These are phyloP conservation scores for Pangasius djambal DNA, from an alignment of 2,797 vertebrate genomes.

Conservation along the genomic window DNA sequence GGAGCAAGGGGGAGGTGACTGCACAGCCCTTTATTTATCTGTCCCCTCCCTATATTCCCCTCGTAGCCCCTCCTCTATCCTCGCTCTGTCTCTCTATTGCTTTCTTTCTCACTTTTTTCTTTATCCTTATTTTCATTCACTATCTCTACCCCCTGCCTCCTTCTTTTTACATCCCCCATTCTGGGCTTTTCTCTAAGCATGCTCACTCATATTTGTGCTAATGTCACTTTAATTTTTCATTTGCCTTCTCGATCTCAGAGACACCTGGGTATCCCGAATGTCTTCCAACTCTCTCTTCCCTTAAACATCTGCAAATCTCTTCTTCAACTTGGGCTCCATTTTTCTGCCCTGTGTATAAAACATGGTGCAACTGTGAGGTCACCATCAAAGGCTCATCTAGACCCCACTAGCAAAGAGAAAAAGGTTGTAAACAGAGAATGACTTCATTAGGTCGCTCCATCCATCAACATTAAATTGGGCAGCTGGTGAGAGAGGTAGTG, in stretches of 20 bases:
- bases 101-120: slow-evolving; percentile 66
- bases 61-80: slow-evolving; percentile 67
- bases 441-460: slow-evolving; percentile 70
- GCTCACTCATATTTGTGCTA: slow-evolving; percentile 56
- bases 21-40: slow-evolving; percentile 65
- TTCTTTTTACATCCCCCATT: slow-evolving; percentile 48
- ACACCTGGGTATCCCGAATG: not conserved
- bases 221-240: slow-evolving; percentile 67
- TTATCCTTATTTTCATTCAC: slow-evolving; percentile 62
- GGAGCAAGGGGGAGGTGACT: slow-evolving; percentile 73
- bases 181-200: slow-evolving; percentile 45
- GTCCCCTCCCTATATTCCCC: slow-evolving; percentile 70
- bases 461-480: slow-evolving; percentile 63
- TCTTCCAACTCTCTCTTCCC: not conserved
- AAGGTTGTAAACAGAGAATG: slow-evolving; percentile 62
- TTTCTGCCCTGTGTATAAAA: slow-evolving; percentile 45
- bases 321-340: slow-evolving; percentile 21
- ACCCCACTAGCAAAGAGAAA: slow-evolving; percentile 43
- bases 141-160: slow-evolving; percentile 56
- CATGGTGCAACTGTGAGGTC: slow-evolving; percentile 33
- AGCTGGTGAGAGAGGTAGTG: slow-evolving; percentile 46
- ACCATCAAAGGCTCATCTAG: slow-evolving; percentile 44
- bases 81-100: slow-evolving; percentile 57
- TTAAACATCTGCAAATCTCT: slow-evolving; percentile 46
- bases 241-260: slow-evolving; percentile 37